A percentile compares a stretch with the other conserved stretches of the same genome.
These are phyloP conservation scores for Aleiodes leptofemur DNA, from an alignment of 2,888 invertebrate species.

Conservation along the genomic window DNA sequence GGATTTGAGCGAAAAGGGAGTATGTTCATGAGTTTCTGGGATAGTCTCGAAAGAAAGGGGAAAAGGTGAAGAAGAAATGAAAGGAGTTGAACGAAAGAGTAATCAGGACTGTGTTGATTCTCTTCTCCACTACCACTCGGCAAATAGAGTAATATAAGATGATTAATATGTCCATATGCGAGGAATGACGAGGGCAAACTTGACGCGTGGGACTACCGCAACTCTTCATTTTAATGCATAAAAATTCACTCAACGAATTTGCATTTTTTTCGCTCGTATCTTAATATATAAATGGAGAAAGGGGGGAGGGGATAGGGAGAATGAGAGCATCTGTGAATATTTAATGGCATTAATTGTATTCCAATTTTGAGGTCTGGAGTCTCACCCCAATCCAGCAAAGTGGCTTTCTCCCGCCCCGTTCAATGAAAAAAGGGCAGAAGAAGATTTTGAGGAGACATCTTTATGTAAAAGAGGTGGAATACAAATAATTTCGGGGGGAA, in stretches of 20 bases:
- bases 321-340: slow-evolving; percentile 56
- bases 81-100: slow-evolving; percentile 3
- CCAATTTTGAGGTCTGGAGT: slow-evolving; percentile 48
- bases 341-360: slow-evolving; percentile 63
- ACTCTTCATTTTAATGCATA: too few relatives aligned
- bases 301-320: background rate
- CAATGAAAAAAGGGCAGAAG: slow-evolving; percentile 37
- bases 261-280: slow-evolving; percentile 1
- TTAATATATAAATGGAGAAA: background rate
- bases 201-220: too few relatives aligned
- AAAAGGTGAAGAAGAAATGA: slow-evolving; percentile 29
- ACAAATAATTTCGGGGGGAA: too few relatives aligned
- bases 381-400: slow-evolving; percentile 38
- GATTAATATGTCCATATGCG: too few relatives aligned
- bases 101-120: background rate
- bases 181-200: too few relatives aligned
- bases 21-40: too few relatives aligned
- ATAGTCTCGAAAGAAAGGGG: background rate
- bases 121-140: too few relatives aligned
- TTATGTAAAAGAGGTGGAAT: too few relatives aligned
- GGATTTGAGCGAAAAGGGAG: too few relatives aligned
- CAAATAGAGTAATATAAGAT: slow-evolving; percentile 10
- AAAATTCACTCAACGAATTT: background rate
- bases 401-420: slow-evolving; percentile 35
- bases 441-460: slow-evolving; percentile 35